Base-by-base conservation (phyloP, 2,797 vertebrate genomes). In the Odontamblyopus lacepedii region DNA sequence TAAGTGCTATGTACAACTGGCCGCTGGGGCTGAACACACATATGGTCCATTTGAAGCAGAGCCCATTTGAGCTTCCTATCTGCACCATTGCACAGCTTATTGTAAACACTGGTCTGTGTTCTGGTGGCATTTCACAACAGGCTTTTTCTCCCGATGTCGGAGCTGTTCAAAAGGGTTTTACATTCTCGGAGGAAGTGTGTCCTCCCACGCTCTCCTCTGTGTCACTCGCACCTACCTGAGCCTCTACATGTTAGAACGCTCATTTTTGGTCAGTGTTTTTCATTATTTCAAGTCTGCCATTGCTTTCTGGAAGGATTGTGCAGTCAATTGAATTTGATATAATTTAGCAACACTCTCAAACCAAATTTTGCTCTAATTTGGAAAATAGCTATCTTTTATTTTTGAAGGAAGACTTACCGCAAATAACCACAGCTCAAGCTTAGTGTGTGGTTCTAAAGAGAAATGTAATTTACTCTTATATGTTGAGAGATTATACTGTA, bases 161-260 rank as follows among this genome's bases (percentile, higher is more conserved):
- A 82, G 72, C 71, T 6, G 78, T 91, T 92, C 84, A 89, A 85
- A 90, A 88, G 81, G 84, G 86, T 91, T 92, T 91, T 89, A 88
- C 84, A 87, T 84, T 92, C 86, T 91, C 83, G 88, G 84, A 92
- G 92, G 93, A 94, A 94, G 92, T 89, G 81, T 86, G 82, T 91
- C 92, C 91, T 90, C 91, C 92, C 89, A 92, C 92, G 65, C 89
- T 85, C 81, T 74, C 81, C 81, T 87, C 78, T 83, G 65, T 86
- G 80, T 82, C 77, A 82, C 79, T 84, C 75, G 82, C 70, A 77
- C 67, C 83, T 83, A 83, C 83, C 85, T 70, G 66, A 78, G 73
- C 73, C 74, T 72, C 76, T 74, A 69, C 30, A 69, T 83, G 71
- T 78, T 83, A 75, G 81, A 76, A 78, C 86, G 74, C 74, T 76